Evolutionary conservation across 2,113 vertebrate species (phyloP).

Genomic region (Astur gentilis): DNA sequence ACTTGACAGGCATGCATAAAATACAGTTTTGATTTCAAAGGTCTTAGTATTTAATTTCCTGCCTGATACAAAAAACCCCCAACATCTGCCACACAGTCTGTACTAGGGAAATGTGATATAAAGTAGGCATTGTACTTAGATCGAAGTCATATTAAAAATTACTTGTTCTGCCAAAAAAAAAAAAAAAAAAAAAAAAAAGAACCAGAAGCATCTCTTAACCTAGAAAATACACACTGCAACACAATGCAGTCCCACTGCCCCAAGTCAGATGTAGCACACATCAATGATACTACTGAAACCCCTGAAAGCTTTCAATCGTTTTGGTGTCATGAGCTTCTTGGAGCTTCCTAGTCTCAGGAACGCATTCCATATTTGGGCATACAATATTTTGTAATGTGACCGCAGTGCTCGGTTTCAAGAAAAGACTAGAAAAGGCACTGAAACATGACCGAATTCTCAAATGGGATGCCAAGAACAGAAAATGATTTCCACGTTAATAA

Average conservation of each 20-base stretch:
- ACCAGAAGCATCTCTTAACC: neutral
- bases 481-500: neutral
- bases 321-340: neutral
- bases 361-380: neutral
- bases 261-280: neutral
- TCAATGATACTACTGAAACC: neutral
- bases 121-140: neutral
- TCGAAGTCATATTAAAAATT: neutral
- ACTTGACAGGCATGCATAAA: neutral
- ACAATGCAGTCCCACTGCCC: neutral
- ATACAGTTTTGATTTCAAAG: neutral
- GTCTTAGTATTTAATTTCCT: neutral
- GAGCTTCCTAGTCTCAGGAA: neutral
- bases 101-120: neutral
- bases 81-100: neutral
- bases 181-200: neutral
- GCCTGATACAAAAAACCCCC: neutral
- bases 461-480: neutral
- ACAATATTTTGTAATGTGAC: neutral
- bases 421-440: neutral
- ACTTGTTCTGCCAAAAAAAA: neutral
- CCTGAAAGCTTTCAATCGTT: neutral
- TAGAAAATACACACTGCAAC: neutral
- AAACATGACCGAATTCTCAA: neutral
- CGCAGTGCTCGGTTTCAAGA: neutral